phyloP scores from a whole-genome alignment of 2,888 invertebrate species.

The Pteria penguin region DNA sequence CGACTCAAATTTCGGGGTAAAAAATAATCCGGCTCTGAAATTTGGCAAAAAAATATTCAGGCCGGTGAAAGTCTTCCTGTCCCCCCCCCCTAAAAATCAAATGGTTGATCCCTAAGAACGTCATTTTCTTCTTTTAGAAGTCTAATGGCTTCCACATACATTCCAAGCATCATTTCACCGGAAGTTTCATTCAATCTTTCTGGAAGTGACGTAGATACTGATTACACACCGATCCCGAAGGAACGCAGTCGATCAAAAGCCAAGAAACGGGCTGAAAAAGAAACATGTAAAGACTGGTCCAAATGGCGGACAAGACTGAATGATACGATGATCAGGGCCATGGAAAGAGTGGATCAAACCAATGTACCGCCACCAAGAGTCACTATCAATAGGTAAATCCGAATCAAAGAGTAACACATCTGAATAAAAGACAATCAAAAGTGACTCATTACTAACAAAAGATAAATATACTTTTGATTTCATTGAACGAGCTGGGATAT shows the following conservation, averaged over 20 bases:
- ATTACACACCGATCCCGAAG: background rate
- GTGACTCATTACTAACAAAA: no score
- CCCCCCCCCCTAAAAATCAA: no score
- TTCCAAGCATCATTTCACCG: background rate
- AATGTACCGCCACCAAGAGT: background rate
- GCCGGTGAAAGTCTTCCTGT: no score
- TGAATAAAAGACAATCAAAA: no score
- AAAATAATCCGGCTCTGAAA: no score
- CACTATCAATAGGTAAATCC: background rate
- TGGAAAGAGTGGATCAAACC: background rate
- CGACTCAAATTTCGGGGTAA: no score
- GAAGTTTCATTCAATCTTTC: background rate
- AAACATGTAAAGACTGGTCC: background rate
- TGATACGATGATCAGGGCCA: background rate
- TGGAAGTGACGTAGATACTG: background rate
- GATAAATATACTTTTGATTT: no score
- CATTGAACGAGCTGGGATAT: no score
- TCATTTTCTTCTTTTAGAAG: background rate
- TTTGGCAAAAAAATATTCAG: no score
- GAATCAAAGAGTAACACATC: no score
- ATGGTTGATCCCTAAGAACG: no score
- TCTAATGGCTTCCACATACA: background rate
- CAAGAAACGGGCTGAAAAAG: background rate
- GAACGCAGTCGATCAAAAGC: no score
- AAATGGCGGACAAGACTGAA: background rate